Conservation (phyloP, 2,113 vertebrate species). For the Connochaetes taurinus region DNA sequence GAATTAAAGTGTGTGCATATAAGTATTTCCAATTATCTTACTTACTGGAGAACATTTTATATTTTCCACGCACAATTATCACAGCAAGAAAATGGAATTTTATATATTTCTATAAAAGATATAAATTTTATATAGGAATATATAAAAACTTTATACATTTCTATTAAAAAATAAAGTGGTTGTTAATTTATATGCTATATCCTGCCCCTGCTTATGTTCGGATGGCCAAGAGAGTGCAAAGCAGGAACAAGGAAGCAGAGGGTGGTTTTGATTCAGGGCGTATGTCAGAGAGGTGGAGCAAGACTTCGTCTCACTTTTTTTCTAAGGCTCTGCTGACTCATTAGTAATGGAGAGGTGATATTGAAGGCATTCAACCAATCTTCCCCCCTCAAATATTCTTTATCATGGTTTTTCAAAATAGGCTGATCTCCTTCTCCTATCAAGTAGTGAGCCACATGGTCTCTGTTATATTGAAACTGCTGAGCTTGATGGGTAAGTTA, state of each 20-base stretch:
- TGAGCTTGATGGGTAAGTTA: conserved; percentile 84
- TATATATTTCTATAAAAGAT: not conserved
- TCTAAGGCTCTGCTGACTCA: not conserved
- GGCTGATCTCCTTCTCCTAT: conserved; percentile 85
- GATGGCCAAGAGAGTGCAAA: not conserved
- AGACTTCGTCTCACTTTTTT: not conserved
- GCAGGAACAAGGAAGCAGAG: not conserved
- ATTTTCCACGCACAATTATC: not conserved
- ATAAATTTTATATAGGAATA: not conserved
- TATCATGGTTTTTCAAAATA: conserved; percentile 56
- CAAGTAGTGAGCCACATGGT: conserved; percentile 84
- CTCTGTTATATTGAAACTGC: conserved; percentile 86
- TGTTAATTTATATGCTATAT: not conserved
- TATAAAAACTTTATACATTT: not conserved
- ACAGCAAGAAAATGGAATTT: conserved; percentile 2
- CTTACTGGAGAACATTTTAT: not conserved
- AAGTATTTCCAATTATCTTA: not conserved
- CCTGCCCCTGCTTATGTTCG: not conserved
- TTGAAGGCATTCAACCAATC: not conserved
- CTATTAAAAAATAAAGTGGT: not conserved
- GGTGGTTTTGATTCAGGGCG: not conserved
- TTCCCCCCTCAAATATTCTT: not conserved
- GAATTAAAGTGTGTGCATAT: not conserved
- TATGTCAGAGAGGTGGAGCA: not conserved
- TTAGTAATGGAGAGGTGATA: not conserved